Base-by-base conservation (phyloP, 1,140 invertebrate genomes). In the Scaptomyza hsui region DNA sequence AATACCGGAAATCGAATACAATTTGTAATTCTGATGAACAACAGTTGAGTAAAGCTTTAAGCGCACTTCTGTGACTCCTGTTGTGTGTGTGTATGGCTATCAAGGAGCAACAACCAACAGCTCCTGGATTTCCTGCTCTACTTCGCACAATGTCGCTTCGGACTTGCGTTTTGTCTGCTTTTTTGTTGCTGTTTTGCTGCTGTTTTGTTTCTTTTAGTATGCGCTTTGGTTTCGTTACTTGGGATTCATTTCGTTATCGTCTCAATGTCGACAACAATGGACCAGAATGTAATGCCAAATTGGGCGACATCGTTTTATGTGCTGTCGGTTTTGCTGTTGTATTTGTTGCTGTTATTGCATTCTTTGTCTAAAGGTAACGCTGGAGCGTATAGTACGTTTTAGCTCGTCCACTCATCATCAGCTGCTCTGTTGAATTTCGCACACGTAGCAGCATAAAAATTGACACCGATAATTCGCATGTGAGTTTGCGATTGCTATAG, bases 1-100 rank as follows among this genome's bases (percentile, higher is more conserved):
- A 89, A 89, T 89, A 76, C 88, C 88, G 88, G 88, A 89, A 89
- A 89, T 89, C 88, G 88, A 90, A 89, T 88, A 89, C 82, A 90
- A 89, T 89, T 89, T 89, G 85, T 89, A 85, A 89, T 88, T 88
- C 83, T 89, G 82, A 88, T 88, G 82, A 88, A 88, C 83, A 88
- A 88, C 83, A 88, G 72, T 86, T 75, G 74, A 77, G 78, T 73
- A 77, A 74, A 85, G 85, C 82, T 77, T 81, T 72, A 55, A 85
- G 64, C 80, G 45, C 63, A 47, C 72, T 76, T 55, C 44, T 32
- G 26, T 29, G 52, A 52, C 37, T 56, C 71, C 52, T 61, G 60
- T 68, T 12, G 32, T 37, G 32, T 5, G n/a, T n/a, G n/a, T n/a
- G n/a, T 37, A 3, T 37, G 32, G 10, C 26, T 37, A 37, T 12